Evolutionary conservation across 2,888 invertebrate genomes (phyloP).

Genomic region (Mesorhabditis sp.): DNA sequence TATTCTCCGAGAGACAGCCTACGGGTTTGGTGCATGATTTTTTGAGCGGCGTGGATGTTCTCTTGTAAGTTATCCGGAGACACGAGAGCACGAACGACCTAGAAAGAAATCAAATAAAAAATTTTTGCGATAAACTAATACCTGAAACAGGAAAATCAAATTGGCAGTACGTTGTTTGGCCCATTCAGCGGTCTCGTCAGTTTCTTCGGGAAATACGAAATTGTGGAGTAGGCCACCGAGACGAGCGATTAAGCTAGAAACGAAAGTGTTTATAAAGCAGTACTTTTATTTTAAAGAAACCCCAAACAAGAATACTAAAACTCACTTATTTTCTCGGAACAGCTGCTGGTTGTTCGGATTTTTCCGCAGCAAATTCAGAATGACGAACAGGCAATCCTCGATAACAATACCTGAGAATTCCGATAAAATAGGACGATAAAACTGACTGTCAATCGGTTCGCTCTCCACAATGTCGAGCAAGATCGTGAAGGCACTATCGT

Average conservation of each 20-base stretch:
- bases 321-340: constrained; percentile 74
- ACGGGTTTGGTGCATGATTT: constrained; percentile 80
- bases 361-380: constrained; percentile 86
- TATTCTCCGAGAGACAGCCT: constrained; percentile 26
- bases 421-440: not conserved
- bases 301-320: not conserved
- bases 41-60: constrained; percentile 76
- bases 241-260: constrained; percentile 81
- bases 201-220: constrained; percentile 69
- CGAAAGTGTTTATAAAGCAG: not conserved
- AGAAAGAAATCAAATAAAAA: constrained; percentile 8
- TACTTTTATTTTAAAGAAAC: not conserved
- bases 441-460: constrained; percentile 79
- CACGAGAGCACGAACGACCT: constrained; percentile 73
- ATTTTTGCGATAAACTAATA: constrained; percentile 61
- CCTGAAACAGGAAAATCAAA: constrained; percentile 83
- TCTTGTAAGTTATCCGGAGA: constrained; percentile 88
- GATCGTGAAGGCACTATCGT: constrained; percentile 95
- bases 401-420: constrained; percentile 74
- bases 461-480: constrained; percentile 85
- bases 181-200: constrained; percentile 59
- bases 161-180: constrained; percentile 72
- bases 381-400: constrained; percentile 88
- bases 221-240: constrained; percentile 70
- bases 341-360: constrained; percentile 97